Evolutionary conservation across 2,797 vertebrate genomes (phyloP).

Genomic region (Linurgus olivaceus): DNA sequence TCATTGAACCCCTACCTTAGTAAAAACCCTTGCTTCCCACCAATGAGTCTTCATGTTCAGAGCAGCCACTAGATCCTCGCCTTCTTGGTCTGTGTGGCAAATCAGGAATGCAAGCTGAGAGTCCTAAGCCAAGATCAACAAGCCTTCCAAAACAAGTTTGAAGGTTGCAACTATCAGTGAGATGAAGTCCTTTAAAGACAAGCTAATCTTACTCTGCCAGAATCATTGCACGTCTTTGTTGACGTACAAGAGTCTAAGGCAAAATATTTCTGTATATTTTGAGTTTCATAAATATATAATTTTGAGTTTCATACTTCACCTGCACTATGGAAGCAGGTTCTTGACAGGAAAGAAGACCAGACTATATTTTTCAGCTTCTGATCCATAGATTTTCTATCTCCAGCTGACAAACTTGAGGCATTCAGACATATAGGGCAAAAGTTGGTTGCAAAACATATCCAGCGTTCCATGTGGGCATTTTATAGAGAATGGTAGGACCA

Average conservation of each 20-base stretch:
- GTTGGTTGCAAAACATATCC: neutral
- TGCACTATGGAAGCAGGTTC: neutral
- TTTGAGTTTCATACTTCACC: too few relatives aligned
- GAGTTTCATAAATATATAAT: neutral
- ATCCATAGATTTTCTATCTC: neutral
- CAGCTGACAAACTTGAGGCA: neutral
- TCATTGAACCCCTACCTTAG: neutral
- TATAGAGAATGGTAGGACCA: neutral
- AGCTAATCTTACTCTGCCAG: neutral
- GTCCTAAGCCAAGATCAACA: neutral
- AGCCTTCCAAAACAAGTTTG: neutral
- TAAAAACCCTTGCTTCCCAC: neutral
- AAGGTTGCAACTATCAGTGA: neutral
- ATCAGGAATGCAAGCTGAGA: neutral
- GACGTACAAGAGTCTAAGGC: neutral
- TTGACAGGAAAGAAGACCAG: neutral
- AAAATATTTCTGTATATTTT: neutral
- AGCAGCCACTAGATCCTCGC: neutral
- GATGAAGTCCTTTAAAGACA: neutral
- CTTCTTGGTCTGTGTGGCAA: neutral
- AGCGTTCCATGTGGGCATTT: neutral
- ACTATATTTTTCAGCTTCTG: neutral
- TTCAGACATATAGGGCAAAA: neutral
- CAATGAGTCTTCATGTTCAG: neutral
- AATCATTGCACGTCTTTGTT: neutral